Base-by-base conservation (phyloP, 2,888 invertebrate genomes). In the Nemurella pictetii region DNA sequence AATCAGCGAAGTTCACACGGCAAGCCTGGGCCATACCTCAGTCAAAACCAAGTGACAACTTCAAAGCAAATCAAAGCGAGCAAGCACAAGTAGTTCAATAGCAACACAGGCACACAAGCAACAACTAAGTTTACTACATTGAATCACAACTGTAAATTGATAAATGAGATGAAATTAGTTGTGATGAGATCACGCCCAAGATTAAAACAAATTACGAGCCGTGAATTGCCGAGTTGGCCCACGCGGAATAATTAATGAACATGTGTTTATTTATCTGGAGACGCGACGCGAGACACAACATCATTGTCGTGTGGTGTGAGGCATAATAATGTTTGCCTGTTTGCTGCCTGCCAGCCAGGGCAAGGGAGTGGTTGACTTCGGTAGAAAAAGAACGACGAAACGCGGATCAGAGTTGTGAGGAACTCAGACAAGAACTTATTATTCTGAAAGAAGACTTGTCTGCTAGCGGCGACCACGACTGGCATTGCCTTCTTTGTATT, bases 161-260 rank as follows among this genome's bases (percentile, higher is more conserved):
- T 55, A 55, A 55, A 55, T 55, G 55, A 55, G 20, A 55, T 55
- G 55, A 1, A n/a, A n/a, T n/a, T n/a, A n/a, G 55, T 55, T 55
- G 9, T 55, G 55, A 55, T 55, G 55, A 55, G 55, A 55, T 55
- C 28, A 75, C 75, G 26, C 75, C 75, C 75, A 1, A 75, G 75
- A 75, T 75, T 25, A 28, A n/a, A 27, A 75, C 75, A 75, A 75
- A 75, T 75, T 75, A 25, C 20, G 15, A 7, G 55, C 20, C 55
- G 55, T 55, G 20, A 55, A 55, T 55, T 55, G 55, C 20, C 1
- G 26, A 25, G 26, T 75, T 26, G 26, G 75, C 75, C 75, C 75
- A 75, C 75, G 20, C 75, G 28, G 28, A 27, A 27, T 75, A 75
- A 27, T 75, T 75, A 75, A 75, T 75, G 75, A 75, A 75, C 75